These are phyloP conservation scores for Amphiprion ocellaris DNA, from an alignment of 2,113 vertebrate genomes.

Conservation along the genomic window DNA sequence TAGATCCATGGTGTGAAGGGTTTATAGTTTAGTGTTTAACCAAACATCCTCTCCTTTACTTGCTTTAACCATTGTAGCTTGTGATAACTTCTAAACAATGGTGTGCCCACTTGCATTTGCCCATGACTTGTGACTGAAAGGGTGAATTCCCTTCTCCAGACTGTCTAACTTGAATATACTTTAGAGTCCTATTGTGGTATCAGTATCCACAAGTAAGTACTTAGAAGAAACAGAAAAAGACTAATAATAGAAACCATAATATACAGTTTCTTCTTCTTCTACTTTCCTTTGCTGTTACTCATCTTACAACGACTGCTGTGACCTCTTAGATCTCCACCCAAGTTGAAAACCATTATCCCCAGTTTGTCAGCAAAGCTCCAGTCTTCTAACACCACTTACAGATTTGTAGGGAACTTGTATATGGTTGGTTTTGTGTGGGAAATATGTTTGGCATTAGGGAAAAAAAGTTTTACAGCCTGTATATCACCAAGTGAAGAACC, in stretches of 20 bases:
- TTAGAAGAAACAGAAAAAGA: neutral
- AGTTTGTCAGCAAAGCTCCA: constrained; percentile 3
- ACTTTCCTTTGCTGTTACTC: neutral
- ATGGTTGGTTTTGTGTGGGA: neutral
- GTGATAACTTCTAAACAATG: too few species aligned
- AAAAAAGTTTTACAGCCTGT: neutral
- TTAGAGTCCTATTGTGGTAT: too few species aligned
- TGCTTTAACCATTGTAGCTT: too few species aligned
- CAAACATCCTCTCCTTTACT: too few species aligned
- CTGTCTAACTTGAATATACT: too few species aligned
- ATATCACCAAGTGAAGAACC: constrained; percentile 1
- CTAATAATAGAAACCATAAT: neutral
- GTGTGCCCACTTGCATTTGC: too few species aligned
- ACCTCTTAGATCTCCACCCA: neutral
- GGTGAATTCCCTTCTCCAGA: too few species aligned
- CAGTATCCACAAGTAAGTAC: too few species aligned
- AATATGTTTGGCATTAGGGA: neutral
- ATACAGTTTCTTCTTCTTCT: neutral
- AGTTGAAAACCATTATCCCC: neutral
- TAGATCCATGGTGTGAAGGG: too few species aligned
- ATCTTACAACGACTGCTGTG: neutral
- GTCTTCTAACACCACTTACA: neutral
- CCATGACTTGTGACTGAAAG: too few species aligned
- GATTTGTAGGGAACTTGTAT: too few species aligned
- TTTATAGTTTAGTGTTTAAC: too few species aligned